These are phyloP conservation scores for Coptodon bakossiorum DNA, from an alignment of 2,113 vertebrate species.

Conservation along the genomic window DNA sequence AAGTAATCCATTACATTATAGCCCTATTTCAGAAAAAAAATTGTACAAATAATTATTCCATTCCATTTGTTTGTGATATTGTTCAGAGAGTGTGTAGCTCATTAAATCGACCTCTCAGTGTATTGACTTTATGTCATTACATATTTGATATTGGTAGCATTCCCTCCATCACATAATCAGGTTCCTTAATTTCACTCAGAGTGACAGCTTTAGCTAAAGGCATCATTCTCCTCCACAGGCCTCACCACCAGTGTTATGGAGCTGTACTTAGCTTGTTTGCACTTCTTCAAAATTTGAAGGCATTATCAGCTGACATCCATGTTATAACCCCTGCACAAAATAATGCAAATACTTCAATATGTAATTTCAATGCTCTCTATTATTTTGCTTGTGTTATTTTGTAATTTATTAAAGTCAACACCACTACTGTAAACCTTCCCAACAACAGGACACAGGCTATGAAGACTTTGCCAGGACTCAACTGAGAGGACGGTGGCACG, in stretches of 20 bases:
- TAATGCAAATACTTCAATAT: background rate
- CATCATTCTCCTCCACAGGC: rapidly evolving
- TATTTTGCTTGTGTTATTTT: rapidly evolving
- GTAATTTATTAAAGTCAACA: background rate
- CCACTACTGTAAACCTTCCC: background rate
- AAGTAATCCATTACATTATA: background rate
- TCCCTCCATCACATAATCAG: background rate
- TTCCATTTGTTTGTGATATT: background rate
- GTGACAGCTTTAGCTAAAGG: background rate
- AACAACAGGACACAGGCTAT: background rate
- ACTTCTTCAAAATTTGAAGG: background rate
- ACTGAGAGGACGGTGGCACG: background rate
- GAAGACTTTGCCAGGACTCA: background rate
- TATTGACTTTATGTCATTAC: background rate
- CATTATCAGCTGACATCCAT: background rate
- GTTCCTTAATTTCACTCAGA: background rate
- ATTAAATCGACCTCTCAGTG: background rate
- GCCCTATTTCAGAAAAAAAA: rapidly evolving
- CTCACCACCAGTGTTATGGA: background rate
- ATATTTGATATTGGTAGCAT: background rate
- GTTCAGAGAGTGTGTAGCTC: background rate
- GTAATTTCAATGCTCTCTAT: background rate
- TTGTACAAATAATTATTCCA: background rate
- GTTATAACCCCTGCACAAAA: background rate
- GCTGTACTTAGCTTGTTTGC: background rate